Evolutionary conservation across 2,888 invertebrate species (phyloP).

Genomic region (Polymixis lichenea): DNA sequence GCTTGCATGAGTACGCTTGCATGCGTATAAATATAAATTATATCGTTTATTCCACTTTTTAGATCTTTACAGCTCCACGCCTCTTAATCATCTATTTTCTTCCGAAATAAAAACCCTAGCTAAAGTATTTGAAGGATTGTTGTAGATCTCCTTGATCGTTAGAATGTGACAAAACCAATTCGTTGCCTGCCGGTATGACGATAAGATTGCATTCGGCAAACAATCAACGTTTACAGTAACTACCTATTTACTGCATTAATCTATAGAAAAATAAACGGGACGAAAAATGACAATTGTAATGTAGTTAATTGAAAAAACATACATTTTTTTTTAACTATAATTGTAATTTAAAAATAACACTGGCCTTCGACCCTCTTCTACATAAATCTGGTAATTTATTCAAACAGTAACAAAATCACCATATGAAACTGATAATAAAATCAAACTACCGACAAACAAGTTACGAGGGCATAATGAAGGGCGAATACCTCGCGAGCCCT

Average conservation of each 20-base stretch:
- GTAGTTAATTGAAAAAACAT: neutral
- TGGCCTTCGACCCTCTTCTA: slow-evolving; percentile 2
- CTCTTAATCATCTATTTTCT: too few species aligned
- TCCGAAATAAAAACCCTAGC: too few species aligned
- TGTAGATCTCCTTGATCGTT: too few species aligned
- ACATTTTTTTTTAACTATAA: neutral
- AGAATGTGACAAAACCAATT: too few species aligned
- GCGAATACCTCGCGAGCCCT: slow-evolving; percentile 28
- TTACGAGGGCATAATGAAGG: slow-evolving; percentile 56
- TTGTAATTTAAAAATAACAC: neutral
- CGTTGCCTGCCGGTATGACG: too few species aligned
- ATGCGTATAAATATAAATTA: too few species aligned
- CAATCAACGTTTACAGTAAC: too few species aligned
- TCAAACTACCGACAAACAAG: slow-evolving; percentile 59
- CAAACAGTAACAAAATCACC: slow-evolving; percentile 34
- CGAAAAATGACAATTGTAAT: neutral
- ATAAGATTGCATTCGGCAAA: too few species aligned
- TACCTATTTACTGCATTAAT: neutral
- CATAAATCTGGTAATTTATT: slow-evolving; percentile 6
- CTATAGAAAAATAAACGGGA: neutral
- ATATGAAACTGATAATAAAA: slow-evolving; percentile 59
- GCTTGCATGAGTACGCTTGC: too few species aligned
- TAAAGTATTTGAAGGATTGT: too few species aligned
- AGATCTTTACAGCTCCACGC: neutral
- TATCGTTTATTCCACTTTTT: too few species aligned